Conservation (phyloP, 2,797 vertebrate species). For the Channa striata region DNA sequence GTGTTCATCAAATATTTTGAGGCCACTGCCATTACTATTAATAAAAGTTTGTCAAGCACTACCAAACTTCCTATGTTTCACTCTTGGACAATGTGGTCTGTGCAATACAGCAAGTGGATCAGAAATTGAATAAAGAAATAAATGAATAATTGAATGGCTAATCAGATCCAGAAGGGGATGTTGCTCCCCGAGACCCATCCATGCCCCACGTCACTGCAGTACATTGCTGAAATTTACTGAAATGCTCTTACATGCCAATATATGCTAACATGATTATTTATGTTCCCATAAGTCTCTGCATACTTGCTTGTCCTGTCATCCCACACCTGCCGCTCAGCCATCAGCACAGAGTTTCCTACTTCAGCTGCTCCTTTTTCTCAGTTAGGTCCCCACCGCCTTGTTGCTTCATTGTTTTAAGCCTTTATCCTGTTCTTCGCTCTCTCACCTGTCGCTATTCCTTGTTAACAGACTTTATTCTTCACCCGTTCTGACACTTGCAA, state of each 20-base stretch:
- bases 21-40: too few species aligned
- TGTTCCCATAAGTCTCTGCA: not conserved
- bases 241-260: not conserved
- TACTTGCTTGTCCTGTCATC: not conserved
- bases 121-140: not conserved
- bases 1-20: too few species aligned
- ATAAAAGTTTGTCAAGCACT: too few species aligned
- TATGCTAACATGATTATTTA: not conserved
- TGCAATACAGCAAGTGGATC: not conserved
- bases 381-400: not conserved
- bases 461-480: not conserved
- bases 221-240: not conserved
- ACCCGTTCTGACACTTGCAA: not conserved
- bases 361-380: not conserved
- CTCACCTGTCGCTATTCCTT: too few species aligned
- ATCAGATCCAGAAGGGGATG: not conserved
- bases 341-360: conserved; percentile 9
- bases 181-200: not conserved
- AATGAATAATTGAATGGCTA: not conserved
- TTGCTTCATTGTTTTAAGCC: not conserved
- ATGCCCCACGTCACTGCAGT: not conserved
- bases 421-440: not conserved
- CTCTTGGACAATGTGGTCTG: not conserved
- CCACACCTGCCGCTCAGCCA: conserved; percentile 27
- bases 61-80: too few species aligned